These are phyloP conservation scores for Cyphotilapia sp. DNA, from an alignment of 2,113 vertebrate genomes.

Conservation along the genomic window DNA sequence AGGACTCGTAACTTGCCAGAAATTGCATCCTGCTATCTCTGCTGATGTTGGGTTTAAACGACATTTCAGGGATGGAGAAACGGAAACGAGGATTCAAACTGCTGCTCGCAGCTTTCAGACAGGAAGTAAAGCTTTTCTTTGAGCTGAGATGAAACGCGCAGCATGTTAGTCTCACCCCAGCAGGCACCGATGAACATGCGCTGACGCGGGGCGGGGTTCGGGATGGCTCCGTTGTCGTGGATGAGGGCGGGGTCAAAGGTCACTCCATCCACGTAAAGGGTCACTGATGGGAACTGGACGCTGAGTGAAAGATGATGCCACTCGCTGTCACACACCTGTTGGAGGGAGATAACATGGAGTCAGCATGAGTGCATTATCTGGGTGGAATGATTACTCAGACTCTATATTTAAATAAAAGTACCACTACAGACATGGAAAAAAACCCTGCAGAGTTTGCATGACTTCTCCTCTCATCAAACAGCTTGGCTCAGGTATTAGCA, in stretches of 20 bases:
- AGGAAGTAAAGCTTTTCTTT: neutral
- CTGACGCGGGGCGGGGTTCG: constrained; percentile 78
- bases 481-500: neutral
- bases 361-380: neutral
- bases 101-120: neutral
- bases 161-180: constrained; percentile 73
- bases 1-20: neutral
- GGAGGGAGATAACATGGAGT: neutral
- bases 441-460: neutral
- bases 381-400: neutral
- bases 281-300: constrained; percentile 92
- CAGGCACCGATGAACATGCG: constrained; percentile 91
- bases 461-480: neutral
- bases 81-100: neutral
- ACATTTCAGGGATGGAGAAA: neutral
- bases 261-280: constrained; percentile 89
- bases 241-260: constrained; percentile 96
- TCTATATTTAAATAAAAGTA: neutral
- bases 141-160: neutral
- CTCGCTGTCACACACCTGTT: constrained; percentile 91
- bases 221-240: constrained; percentile 93
- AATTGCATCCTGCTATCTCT: neutral
- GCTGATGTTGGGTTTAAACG: neutral
- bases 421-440: neutral
- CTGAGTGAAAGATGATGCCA: constrained; percentile 97